Evolutionary conservation across 2,797 vertebrate genomes (phyloP).

Genomic region (Etheostoma nigrum): DNA sequence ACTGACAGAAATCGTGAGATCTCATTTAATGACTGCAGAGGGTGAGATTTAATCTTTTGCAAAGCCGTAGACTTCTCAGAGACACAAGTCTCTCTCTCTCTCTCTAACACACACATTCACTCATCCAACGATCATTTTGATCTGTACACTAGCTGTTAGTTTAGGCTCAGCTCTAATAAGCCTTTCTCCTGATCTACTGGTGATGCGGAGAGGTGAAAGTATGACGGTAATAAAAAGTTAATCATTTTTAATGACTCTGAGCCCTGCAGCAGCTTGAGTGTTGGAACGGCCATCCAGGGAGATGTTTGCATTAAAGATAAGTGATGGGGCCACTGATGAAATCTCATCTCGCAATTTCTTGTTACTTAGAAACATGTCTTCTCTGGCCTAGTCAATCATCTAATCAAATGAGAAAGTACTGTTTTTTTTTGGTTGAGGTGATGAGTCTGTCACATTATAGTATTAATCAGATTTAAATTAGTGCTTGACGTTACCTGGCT

Average conservation of each 20-base stretch:
- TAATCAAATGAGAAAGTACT: conserved; percentile 40
- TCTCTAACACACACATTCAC: conserved; percentile 20
- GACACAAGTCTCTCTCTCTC: conserved; percentile 7
- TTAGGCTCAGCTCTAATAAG: conserved; percentile 66
- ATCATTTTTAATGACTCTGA: conserved; percentile 74
- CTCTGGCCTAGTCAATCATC: conserved; percentile 40
- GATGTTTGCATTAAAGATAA: conserved; percentile 68
- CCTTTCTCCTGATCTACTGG: conserved; percentile 51
- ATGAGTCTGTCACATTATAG: conserved; percentile 24
- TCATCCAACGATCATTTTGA: conserved; percentile 52
- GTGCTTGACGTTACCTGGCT: conserved; percentile 18
- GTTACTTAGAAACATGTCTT: conserved; percentile 52
- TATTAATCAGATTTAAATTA: conserved; percentile 42
- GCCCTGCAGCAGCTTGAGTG: conserved; percentile 51
- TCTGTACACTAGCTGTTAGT: conserved; percentile 62
- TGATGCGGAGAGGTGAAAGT: conserved; percentile 62
- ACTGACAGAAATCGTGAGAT: conserved; percentile 39
- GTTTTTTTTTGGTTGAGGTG: conserved; percentile 15
- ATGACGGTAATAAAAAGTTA: conserved; percentile 77
- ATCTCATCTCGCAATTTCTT: conserved; percentile 57
- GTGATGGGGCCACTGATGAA: conserved; percentile 67
- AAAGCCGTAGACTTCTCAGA: conserved; percentile 26
- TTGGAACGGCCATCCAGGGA: conserved; percentile 57
- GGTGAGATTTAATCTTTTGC: conserved; percentile 41
- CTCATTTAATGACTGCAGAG: conserved; percentile 27